Evolutionary conservation across 2,113 vertebrate genomes (phyloP).

Genomic region (Colius striatus): DNA sequence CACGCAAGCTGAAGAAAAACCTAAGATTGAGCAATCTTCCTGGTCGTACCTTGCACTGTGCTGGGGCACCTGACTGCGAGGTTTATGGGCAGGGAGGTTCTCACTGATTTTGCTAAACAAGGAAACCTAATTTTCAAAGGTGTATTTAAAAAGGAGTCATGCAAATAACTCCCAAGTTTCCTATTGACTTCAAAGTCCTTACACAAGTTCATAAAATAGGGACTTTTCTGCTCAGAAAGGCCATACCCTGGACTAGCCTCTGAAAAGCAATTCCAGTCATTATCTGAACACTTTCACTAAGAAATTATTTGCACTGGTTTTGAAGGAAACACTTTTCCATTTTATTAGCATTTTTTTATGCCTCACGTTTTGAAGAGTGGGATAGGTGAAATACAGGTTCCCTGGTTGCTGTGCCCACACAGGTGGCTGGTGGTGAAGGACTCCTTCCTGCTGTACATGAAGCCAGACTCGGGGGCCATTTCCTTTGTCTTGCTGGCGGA

Average conservation of each 20-base stretch:
- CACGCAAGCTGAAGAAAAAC: neutral
- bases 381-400: neutral
- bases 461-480: constrained; percentile 89
- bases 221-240: neutral
- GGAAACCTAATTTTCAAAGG: neutral
- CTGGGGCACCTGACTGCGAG: neutral
- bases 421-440: constrained; percentile 98
- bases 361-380: rapidly evolving
- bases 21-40: neutral
- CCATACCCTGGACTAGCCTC: neutral
- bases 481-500: constrained; percentile 93
- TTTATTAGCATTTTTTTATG: neutral
- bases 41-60: neutral
- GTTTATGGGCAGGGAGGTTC: neutral
- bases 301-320: neutral
- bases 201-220: neutral
- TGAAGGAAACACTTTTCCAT: neutral
- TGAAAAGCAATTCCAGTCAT: neutral
- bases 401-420: neutral
- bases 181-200: neutral
- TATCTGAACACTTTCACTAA: neutral
- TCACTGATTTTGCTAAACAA: neutral
- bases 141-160: neutral
- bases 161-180: neutral
- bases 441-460: constrained; percentile 95